phyloP scores from a whole-genome alignment of 2,888 invertebrate species.

The Mongoloraphidia duomilia region DNA sequence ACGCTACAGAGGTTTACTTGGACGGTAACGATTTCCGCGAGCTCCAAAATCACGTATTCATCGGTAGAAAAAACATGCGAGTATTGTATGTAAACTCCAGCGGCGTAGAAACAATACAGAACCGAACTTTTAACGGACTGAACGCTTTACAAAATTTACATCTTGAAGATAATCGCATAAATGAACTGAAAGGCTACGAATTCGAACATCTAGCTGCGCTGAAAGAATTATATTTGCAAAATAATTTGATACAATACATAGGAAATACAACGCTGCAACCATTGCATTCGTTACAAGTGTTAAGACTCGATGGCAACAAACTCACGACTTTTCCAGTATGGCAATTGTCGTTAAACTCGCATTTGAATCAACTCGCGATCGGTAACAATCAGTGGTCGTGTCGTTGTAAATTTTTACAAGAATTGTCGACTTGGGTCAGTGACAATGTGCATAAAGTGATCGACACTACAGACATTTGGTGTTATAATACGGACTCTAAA shows the following conservation, averaged over 20 bases:
- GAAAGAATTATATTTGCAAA: slow-evolving; percentile 71
- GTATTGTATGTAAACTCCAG: slow-evolving; percentile 76
- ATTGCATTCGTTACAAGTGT: slow-evolving; percentile 60
- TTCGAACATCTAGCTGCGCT: slow-evolving; percentile 68
- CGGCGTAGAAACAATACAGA: slow-evolving; percentile 70
- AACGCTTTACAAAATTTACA: slow-evolving; percentile 66
- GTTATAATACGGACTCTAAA: slow-evolving; percentile 60
- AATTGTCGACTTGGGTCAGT: slow-evolving; percentile 66
- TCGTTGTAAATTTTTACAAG: slow-evolving; percentile 76
- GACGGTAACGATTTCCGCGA: slow-evolving; percentile 80
- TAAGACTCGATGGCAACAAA: slow-evolving; percentile 73
- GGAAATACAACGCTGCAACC: slow-evolving; percentile 67
- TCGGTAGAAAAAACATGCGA: slow-evolving; percentile 78
- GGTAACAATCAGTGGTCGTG: slow-evolving; percentile 84
- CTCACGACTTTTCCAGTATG: slow-evolving; percentile 67
- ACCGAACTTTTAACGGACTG: slow-evolving; percentile 80
- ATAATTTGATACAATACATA: slow-evolving; percentile 66
- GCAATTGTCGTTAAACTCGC: slow-evolving; percentile 52
- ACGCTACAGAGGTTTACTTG: slow-evolving; percentile 83
- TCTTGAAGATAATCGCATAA: slow-evolving; percentile 71
- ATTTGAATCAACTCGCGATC: slow-evolving; percentile 59
- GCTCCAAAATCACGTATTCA: slow-evolving; percentile 75
- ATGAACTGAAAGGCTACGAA: slow-evolving; percentile 66
- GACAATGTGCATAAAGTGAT: slow-evolving; percentile 68
- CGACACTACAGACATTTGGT: slow-evolving; percentile 66